Evolutionary conservation across 2,888 invertebrate genomes (phyloP).

Genomic region (Synanthedon myopaeformis): DNA sequence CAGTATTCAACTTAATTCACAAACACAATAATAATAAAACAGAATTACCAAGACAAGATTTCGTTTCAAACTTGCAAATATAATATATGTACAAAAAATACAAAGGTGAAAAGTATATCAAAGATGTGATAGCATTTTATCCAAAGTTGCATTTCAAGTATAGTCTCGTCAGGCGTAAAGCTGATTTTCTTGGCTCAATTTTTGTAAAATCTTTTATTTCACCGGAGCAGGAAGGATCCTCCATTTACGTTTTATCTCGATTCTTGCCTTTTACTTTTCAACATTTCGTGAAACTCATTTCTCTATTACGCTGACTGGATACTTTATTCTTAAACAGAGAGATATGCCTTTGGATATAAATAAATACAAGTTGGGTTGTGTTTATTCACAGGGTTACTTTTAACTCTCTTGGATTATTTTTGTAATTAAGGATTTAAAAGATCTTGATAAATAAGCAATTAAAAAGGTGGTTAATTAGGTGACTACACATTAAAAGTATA

Average conservation of each 20-base stretch:
- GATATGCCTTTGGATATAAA: not conserved
- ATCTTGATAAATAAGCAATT: no score
- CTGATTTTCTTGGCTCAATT: conserved; percentile 13
- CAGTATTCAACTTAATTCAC: no score
- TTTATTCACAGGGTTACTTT: no score
- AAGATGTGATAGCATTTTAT: conserved; percentile 10
- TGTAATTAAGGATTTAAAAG: no score
- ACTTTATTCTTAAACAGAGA: not conserved
- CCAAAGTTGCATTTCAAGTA: conserved; percentile 13
- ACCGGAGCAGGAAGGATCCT: conserved; percentile 4
- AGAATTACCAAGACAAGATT: no score
- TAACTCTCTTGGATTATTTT: no score
- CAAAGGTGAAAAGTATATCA: not conserved
- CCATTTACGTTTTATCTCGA: conserved; percentile 5
- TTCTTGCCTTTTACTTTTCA: conserved; percentile 3
- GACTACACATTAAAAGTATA: no score
- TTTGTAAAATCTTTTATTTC: conserved; percentile 12
- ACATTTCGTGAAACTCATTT: conserved; percentile 5
- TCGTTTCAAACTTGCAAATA: no score
- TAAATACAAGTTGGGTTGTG: no score
- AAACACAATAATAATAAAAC: no score
- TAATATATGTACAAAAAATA: no score
- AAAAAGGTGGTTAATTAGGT: no score
- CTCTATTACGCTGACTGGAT: conserved; percentile 3
- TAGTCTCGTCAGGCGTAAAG: conserved; percentile 7